A percentile compares a stretch with the other conserved stretches of the same genome.
Evolutionary conservation across 2,113 vertebrate species (phyloP).

Genomic region (human): GRCh38 chr4:21557001-21557500

Average conservation of each 20-base stretch:
- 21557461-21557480: not conserved
- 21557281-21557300: not conserved
- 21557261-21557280: not conserved
- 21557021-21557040: not conserved
- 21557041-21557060: not conserved
- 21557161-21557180: not conserved
- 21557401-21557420: not conserved
- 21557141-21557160: not conserved
- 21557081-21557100: not conserved
- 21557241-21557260: not conserved
- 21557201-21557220: not conserved
- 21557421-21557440: not conserved
- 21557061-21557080: not conserved
- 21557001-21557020: not conserved
- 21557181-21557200: not conserved
- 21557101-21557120: not conserved
- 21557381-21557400: not conserved
- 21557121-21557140: not conserved
- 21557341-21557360: not conserved
- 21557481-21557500: not conserved
- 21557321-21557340: not conserved
- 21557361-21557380: not conserved
- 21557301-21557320: not conserved
- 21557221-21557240: not conserved
- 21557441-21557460: not conserved